phyloP scores from a whole-genome alignment of 1,140 invertebrate species.

The Pseudobourletiella spinata region DNA sequence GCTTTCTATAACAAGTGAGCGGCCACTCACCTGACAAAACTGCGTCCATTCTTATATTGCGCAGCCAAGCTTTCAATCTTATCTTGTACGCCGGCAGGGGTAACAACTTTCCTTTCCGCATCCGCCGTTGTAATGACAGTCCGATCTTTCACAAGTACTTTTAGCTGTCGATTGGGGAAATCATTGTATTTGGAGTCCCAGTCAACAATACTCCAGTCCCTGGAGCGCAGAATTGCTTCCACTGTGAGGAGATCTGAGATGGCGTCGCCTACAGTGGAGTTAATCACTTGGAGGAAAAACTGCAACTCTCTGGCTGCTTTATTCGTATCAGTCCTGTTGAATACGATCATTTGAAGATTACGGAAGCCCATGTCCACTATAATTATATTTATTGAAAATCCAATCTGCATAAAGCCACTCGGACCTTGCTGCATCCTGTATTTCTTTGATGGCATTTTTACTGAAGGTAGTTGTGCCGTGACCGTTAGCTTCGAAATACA shows the following conservation, averaged over 20 bases:
- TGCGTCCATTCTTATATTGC: slow-evolving; percentile 60
- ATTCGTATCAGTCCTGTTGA: too few relatives aligned
- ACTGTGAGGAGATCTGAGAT: slow-evolving; percentile 90
- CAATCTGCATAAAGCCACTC: too few relatives aligned
- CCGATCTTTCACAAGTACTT: slow-evolving; percentile 79
- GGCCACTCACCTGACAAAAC: slow-evolving; percentile 79
- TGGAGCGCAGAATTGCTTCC: slow-evolving; percentile 75
- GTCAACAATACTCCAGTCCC: slow-evolving; percentile 63
- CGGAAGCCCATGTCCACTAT: not conserved
- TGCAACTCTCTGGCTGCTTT: slow-evolving; percentile 53
- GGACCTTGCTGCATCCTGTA: slow-evolving; percentile 47
- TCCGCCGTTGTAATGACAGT: slow-evolving; percentile 73
- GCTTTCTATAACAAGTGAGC: too few relatives aligned
- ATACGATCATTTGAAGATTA: too few relatives aligned
- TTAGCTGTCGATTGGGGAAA: slow-evolving; percentile 77
- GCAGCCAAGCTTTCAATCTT: slow-evolving; percentile 64
- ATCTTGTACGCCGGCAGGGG: slow-evolving; percentile 71
- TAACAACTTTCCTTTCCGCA: slow-evolving; percentile 68
- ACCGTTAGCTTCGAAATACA: slow-evolving; percentile 99
- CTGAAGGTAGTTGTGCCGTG: slow-evolving; percentile 90
- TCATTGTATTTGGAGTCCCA: slow-evolving; percentile 77
- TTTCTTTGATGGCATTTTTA: slow-evolving; percentile 44
- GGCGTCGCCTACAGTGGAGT: slow-evolving; percentile 94
- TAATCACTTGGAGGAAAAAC: slow-evolving; percentile 72
- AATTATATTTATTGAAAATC: not conserved